Evolutionary conservation across 2,113 vertebrate species (phyloP).

Genomic region (Heterotis niloticus): DNA sequence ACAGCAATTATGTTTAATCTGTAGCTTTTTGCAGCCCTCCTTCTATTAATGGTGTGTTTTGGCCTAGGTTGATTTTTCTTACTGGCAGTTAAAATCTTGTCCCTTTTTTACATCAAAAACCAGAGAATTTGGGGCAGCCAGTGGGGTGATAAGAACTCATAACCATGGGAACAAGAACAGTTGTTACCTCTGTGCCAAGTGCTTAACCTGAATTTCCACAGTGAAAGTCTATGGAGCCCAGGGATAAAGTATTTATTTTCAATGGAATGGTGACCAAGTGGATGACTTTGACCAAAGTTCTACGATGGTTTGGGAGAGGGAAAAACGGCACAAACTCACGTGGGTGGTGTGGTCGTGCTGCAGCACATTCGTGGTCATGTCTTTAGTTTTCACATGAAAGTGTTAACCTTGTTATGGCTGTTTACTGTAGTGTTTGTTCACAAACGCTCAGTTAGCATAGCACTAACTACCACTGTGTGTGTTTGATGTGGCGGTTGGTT

Average conservation of each 20-base stretch:
- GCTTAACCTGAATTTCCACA: too few relatives aligned
- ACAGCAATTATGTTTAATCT: too few relatives aligned
- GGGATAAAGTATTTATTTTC: too few relatives aligned
- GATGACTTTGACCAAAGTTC: not conserved
- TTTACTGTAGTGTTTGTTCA: conserved; percentile 32
- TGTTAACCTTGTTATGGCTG: conserved; percentile 42
- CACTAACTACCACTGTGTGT: conserved; percentile 29
- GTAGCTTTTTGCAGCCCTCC: too few relatives aligned
- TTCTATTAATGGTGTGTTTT: conserved; percentile 24
- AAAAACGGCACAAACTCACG: not conserved
- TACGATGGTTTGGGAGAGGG: not conserved
- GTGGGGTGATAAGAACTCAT: too few relatives aligned
- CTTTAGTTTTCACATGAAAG: not conserved
- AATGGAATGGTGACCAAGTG: too few relatives aligned
- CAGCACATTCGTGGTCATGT: not conserved
- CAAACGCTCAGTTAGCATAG: conserved; percentile 25
- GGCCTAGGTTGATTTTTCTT: conserved; percentile 38
- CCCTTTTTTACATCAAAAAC: too few relatives aligned
- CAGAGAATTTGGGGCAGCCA: too few relatives aligned
- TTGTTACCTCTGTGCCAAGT: too few relatives aligned
- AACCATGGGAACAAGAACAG: too few relatives aligned
- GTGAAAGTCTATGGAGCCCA: too few relatives aligned
- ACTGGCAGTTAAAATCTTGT: conserved; percentile 43
- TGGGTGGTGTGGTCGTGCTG: not conserved
- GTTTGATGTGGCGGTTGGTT: conserved; percentile 30